A percentile compares a stretch with the other conserved stretches of the same genome.
Conservation (phyloP, 2,888 invertebrate species). For the Myathropa florea region DNA sequence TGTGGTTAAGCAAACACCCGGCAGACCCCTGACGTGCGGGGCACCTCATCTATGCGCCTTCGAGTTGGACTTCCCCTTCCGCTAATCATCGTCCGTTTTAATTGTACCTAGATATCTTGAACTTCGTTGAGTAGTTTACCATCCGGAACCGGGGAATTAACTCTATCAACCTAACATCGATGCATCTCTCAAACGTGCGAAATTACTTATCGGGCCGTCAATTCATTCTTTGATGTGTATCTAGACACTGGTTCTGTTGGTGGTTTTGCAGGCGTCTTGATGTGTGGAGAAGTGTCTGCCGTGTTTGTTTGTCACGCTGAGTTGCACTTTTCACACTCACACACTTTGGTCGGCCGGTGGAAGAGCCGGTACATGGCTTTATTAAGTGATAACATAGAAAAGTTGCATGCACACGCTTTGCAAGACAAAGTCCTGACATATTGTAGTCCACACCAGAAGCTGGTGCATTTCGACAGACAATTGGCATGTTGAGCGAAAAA, state of each 20-base stretch:
- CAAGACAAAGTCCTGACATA: conserved; percentile 41
- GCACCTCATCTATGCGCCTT: background rate
- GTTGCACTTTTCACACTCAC: conserved; percentile 48
- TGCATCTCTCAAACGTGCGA: conserved; percentile 62
- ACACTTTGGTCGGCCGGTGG: background rate
- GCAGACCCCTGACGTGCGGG: background rate
- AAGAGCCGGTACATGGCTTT: conserved; percentile 45
- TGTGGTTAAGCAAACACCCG: conserved; percentile 17
- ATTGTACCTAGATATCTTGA: conserved; percentile 37
- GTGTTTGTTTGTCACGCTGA: conserved; percentile 58
- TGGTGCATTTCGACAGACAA: conserved; percentile 45
- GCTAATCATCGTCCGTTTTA: conserved; percentile 31
- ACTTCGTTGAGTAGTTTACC: conserved; percentile 51
- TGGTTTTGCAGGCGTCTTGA: background rate
- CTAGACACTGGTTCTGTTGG: conserved; percentile 1
- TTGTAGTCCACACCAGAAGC: conserved; percentile 38
- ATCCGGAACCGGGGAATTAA: conserved; percentile 61
- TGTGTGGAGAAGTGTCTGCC: conserved; percentile 17
- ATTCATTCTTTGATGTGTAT: conserved; percentile 27
- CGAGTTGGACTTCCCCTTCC: background rate
- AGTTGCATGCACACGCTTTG: conserved; percentile 52
- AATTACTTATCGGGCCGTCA: conserved; percentile 48
- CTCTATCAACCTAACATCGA: conserved; percentile 50
- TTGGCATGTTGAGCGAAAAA: conserved; percentile 42
- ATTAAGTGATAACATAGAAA: conserved; percentile 68